phyloP scores from a whole-genome alignment of 2,888 invertebrate species.

The Odontocerum albicorne region DNA sequence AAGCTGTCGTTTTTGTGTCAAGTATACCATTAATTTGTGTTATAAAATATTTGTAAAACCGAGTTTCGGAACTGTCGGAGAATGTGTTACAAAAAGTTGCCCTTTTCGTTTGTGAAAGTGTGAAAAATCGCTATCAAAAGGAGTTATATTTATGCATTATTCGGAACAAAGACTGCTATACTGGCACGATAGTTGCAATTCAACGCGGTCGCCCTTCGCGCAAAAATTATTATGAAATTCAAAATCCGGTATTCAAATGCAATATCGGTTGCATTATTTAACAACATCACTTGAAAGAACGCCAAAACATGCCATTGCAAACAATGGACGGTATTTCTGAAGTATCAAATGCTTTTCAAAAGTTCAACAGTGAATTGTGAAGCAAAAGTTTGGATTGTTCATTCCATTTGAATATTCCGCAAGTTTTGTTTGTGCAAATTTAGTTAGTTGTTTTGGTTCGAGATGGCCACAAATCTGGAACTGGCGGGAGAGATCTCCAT shows the following conservation, averaged over 20 bases:
- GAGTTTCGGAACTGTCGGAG: conserved; percentile 10
- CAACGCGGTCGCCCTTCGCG: too few relatives aligned
- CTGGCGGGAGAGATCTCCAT: conserved; percentile 14
- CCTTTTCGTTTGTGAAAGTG: too few relatives aligned
- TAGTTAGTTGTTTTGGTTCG: conserved; percentile 1
- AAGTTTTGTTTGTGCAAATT: background rate
- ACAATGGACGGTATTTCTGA: background rate
- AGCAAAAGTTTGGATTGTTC: background rate
- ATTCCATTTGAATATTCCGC: background rate
- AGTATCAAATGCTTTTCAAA: conserved; percentile 1
- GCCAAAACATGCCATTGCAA: conserved; percentile 5
- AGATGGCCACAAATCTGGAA: conserved; percentile 19
- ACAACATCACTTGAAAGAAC: conserved; percentile 2
- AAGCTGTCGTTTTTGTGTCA: conserved; percentile 16
- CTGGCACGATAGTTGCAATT: too few relatives aligned
- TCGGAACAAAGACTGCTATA: too few relatives aligned
- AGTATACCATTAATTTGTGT: conserved; percentile 1
- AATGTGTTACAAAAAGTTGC: too few relatives aligned
- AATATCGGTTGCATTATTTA: background rate
- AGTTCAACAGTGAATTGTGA: background rate
- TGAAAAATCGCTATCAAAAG: too few relatives aligned
- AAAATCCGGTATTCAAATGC: background rate
- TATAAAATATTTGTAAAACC: background rate
- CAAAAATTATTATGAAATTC: background rate
- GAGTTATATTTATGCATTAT: too few relatives aligned